A percentile compares a stretch with the other conserved stretches of the same genome.
phyloP scores from a whole-genome alignment of 2,888 invertebrate species.

The Ophion costatus region DNA sequence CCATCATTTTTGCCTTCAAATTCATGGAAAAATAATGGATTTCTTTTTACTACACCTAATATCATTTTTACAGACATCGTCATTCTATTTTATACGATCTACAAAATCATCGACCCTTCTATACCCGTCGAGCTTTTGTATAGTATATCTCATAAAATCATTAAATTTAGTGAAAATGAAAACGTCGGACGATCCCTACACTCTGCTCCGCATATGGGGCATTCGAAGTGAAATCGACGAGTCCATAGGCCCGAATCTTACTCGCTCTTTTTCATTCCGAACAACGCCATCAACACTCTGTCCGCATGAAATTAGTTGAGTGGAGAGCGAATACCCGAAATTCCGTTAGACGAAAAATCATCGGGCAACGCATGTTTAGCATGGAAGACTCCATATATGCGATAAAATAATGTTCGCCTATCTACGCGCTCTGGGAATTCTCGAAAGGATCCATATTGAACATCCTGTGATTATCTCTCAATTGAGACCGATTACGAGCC shows the following conservation, averaged over 20 bases:
- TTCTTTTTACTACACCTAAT: too few relatives aligned
- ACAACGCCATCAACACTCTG: too few relatives aligned
- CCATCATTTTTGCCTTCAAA: too few relatives aligned
- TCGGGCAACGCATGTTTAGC: neutral
- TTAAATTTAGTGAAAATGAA: conserved; percentile 35
- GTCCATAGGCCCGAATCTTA: neutral
- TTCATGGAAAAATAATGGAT: too few relatives aligned
- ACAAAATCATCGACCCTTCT: neutral
- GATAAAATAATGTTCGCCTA: neutral
- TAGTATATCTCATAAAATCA: neutral
- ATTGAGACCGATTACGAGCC: conserved; percentile 54
- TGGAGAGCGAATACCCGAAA: too few relatives aligned
- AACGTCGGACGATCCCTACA: conserved; percentile 19
- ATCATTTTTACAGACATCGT: conserved; percentile 5
- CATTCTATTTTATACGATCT: neutral
- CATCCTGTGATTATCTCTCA: conserved; percentile 58
- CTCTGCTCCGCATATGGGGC: neutral
- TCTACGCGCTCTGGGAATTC: conserved; percentile 9
- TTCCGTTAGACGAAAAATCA: too few relatives aligned
- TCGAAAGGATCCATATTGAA: conserved; percentile 47
- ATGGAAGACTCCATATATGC: neutral
- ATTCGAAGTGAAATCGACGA: neutral
- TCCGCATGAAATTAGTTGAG: too few relatives aligned
- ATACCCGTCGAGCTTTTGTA: neutral
- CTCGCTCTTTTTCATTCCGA: neutral